Percentiles rank a stretch among this genome's conserved stretches.
Conservation (phyloP, 2,888 invertebrate species). For the Ophion slaviceki region DNA sequence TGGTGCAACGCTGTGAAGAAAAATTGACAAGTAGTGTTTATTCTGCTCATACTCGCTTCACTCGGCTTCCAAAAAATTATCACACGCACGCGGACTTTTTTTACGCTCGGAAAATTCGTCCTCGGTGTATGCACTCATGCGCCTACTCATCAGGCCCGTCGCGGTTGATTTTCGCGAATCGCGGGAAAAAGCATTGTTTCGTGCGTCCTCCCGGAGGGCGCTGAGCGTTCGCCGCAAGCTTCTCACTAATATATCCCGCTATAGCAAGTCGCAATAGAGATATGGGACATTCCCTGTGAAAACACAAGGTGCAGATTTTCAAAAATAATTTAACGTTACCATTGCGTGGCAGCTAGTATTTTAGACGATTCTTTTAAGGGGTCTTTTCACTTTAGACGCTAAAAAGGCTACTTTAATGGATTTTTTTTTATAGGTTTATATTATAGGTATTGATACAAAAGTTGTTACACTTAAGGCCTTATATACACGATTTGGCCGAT, state of each 20-base stretch:
- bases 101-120: slow-evolving; percentile 28
- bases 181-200: slow-evolving; percentile 65
- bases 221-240: slow-evolving; percentile 34
- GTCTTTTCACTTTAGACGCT: too few relatives aligned
- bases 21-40: slow-evolving; percentile 6
- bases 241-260: slow-evolving; percentile 23
- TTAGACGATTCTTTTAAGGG: not conserved
- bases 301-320: not conserved
- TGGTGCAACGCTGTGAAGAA: slow-evolving; percentile 6
- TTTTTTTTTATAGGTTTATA: too few relatives aligned
- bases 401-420: too few relatives aligned
- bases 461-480: too few relatives aligned
- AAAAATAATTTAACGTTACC: not conserved
- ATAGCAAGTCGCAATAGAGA: not conserved
- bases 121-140: slow-evolving; percentile 48
- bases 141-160: slow-evolving; percentile 64
- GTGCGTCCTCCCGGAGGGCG: slow-evolving; percentile 46
- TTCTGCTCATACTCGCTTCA: not conserved
- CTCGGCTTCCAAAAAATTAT: slow-evolving; percentile 29
- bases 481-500: too few relatives aligned
- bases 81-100: slow-evolving; percentile 1
- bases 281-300: not conserved
- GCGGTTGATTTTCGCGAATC: slow-evolving; percentile 57
- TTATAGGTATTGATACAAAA: too few relatives aligned
- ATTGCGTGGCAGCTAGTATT: not conserved